Percentiles rank a stretch among this genome's conserved stretches.
Conservation (phyloP, 1,140 invertebrate species). For the Linepithema humile region DNA sequence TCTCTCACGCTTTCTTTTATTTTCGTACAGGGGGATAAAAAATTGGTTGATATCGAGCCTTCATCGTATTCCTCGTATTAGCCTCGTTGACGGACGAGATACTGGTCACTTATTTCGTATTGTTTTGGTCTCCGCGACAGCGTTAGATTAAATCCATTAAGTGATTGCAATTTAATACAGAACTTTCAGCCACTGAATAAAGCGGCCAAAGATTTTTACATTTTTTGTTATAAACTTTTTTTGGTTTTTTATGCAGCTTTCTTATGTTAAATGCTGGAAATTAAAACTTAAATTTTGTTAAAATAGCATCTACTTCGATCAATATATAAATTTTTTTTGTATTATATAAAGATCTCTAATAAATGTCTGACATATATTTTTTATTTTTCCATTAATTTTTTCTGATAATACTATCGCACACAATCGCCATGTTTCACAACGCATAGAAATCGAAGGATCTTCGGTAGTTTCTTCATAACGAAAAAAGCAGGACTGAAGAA, state of each 20-base stretch:
- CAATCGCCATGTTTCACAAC: not conserved
- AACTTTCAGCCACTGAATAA: no score
- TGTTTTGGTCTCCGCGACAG: not conserved
- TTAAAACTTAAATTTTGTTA: no score
- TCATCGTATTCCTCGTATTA: constrained; percentile 1
- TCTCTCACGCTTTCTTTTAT: constrained; percentile 62
- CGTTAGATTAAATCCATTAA: not conserved
- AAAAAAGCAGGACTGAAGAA: not conserved
- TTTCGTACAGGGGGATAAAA: constrained; percentile 33
- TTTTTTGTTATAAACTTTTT: no score
- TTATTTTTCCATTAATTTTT: not conserved
- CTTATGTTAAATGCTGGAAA: no score
- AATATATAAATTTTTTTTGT: no score
- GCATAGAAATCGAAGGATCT: not conserved
- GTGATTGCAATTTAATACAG: constrained; percentile 1
- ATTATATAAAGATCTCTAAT: no score
- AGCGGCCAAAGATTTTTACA: no score
- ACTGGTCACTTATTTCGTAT: not conserved
- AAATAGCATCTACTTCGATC: no score
- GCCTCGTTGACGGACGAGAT: not conserved
- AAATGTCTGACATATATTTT: no score
- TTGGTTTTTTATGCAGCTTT: no score
- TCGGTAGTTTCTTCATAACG: not conserved
- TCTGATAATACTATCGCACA: not conserved
- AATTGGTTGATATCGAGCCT: constrained; percentile 27